Evolutionary conservation across 2,113 vertebrate genomes (phyloP).

Genomic region (Galemys pyrenaicus): DNA sequence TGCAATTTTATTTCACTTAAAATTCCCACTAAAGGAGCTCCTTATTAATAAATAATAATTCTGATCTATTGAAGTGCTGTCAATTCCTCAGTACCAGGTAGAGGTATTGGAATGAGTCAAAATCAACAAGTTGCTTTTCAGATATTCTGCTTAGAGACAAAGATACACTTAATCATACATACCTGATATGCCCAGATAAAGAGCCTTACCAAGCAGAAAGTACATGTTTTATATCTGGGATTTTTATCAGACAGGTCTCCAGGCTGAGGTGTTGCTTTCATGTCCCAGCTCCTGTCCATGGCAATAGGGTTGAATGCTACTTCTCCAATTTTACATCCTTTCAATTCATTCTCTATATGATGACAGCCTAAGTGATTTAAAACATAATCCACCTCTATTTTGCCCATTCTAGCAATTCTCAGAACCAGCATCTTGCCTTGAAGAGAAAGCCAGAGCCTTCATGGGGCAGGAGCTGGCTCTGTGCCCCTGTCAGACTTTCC

Average conservation of each 20-base stretch:
- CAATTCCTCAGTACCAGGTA: neutral
- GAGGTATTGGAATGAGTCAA: neutral
- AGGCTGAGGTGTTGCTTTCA: neutral
- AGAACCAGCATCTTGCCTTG: neutral
- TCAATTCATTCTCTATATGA: neutral
- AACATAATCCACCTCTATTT: neutral
- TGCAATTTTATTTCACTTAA: constrained; percentile 40
- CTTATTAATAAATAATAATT: constrained; percentile 65
- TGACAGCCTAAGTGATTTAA: neutral
- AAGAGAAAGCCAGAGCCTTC: neutral
- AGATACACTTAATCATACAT: neutral
- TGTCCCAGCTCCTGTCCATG: neutral
- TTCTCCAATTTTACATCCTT: neutral
- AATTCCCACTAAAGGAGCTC: neutral
- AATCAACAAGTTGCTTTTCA: neutral
- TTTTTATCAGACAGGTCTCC: neutral
- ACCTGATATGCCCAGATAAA: neutral
- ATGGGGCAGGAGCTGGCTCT: accelerated
- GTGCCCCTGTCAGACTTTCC: accelerated
- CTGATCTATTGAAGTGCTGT: constrained; percentile 31
- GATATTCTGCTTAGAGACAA: neutral
- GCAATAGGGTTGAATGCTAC: neutral
- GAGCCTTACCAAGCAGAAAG: neutral
- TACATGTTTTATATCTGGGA: neutral
- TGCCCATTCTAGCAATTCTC: neutral